Evolutionary conservation across 2,113 vertebrate genomes (phyloP).

Genomic region (Pteropus alecto): DNA sequence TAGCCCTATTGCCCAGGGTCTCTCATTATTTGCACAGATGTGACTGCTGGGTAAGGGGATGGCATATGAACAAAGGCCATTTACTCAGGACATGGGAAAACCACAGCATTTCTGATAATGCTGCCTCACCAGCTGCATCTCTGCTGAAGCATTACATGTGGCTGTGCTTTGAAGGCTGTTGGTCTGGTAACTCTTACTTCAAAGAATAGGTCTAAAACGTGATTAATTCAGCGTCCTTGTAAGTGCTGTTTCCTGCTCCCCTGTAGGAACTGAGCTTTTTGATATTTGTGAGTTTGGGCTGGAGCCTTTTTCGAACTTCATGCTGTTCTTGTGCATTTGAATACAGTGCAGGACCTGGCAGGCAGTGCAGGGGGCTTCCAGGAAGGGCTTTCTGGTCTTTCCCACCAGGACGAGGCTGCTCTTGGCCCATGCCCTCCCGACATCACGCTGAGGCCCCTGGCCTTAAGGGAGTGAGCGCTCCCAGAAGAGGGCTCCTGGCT

Average conservation of each 20-base stretch:
- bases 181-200: slow-evolving; percentile 71
- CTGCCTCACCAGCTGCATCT: slow-evolving; percentile 61
- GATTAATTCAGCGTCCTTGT: slow-evolving; percentile 60
- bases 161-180: slow-evolving; percentile 70
- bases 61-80: slow-evolving; percentile 61
- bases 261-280: slow-evolving; percentile 67
- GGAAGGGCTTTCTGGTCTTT: not conserved
- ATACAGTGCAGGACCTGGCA: not conserved
- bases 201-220: slow-evolving; percentile 63
- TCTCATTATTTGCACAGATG: slow-evolving; percentile 50
- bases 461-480: not conserved
- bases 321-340: slow-evolving; percentile 60
- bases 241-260: slow-evolving; percentile 71
- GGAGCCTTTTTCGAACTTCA: slow-evolving; percentile 28
- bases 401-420: not conserved
- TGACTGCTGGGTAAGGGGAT: slow-evolving; percentile 69
- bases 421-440: not conserved
- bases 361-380: not conserved
- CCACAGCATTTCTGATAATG: slow-evolving; percentile 76
- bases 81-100: slow-evolving; percentile 75
- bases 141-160: slow-evolving; percentile 61
- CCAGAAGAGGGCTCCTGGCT: not conserved
- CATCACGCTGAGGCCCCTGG: not conserved
- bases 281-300: slow-evolving; percentile 36
- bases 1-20: slow-evolving; percentile 70